phyloP scores from a whole-genome alignment of 2,888 invertebrate genomes.

The Lepidochitona cinerea region DNA sequence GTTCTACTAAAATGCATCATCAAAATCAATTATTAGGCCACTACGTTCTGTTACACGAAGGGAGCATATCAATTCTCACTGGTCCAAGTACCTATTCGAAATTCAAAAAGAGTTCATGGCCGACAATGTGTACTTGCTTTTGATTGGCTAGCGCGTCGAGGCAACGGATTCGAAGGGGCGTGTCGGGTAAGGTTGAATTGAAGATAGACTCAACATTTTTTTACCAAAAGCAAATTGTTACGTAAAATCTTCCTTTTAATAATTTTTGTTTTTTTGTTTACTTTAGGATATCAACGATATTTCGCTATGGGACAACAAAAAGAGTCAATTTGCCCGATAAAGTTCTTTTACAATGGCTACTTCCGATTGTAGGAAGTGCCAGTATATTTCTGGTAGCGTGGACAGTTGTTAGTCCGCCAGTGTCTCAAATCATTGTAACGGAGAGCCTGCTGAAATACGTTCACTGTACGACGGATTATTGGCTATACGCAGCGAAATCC shows the following conservation, averaged over 20 bases:
- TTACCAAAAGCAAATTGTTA: background rate
- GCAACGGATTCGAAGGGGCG: too few species aligned
- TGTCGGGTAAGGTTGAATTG: too few species aligned
- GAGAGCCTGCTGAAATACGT: conserved; percentile 83
- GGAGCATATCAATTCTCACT: too few species aligned
- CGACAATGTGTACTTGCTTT: too few species aligned
- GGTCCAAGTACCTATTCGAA: too few species aligned
- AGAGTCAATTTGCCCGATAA: conserved; percentile 94
- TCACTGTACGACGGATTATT: conserved; percentile 93
- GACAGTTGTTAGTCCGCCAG: conserved; percentile 77
- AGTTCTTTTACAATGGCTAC: conserved; percentile 92
- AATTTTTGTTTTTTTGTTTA: background rate
- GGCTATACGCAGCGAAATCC: conserved; percentile 93
- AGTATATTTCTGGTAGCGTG: conserved; percentile 90
- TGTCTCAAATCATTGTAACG: conserved; percentile 37
- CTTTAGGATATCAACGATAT: conserved; percentile 89
- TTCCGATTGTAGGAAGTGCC: conserved; percentile 91
- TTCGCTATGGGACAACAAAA: conserved; percentile 93
- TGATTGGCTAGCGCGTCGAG: too few species aligned
- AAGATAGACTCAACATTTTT: too few species aligned
- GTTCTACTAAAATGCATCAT: too few species aligned
- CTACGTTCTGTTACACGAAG: too few species aligned
- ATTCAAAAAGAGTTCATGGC: too few species aligned
- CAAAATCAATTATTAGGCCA: too few species aligned
- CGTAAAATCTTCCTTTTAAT: background rate